phyloP scores from a whole-genome alignment of 1,140 invertebrate genomes.

The Adoxophyes honmai region DNA sequence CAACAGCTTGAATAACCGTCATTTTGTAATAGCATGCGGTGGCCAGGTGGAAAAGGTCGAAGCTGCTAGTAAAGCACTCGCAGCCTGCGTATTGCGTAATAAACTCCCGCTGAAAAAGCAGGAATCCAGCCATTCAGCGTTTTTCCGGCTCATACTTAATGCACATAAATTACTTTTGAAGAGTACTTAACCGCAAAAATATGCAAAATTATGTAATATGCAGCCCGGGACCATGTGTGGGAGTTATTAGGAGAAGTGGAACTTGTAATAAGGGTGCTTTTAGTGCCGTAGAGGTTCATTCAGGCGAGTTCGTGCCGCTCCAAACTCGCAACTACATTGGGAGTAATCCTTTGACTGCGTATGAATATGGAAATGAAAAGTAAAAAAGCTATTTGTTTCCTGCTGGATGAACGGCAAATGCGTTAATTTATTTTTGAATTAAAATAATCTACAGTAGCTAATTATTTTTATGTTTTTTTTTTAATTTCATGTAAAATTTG shows the following conservation, averaged over 20 bases:
- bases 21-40: too few relatives aligned
- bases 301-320: neutral
- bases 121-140: constrained; percentile 6
- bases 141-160: constrained; percentile 14
- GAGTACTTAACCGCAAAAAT: constrained; percentile 15
- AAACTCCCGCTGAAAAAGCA: neutral
- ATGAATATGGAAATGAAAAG: too few relatives aligned
- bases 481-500: too few relatives aligned
- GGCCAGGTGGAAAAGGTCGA: too few relatives aligned
- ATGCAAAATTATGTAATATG: constrained; percentile 15
- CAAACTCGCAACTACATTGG: neutral
- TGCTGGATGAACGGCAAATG: too few relatives aligned
- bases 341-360: neutral
- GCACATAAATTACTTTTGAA: constrained; percentile 14
- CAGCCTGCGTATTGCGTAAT: neutral
- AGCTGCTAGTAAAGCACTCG: too few relatives aligned
- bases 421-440: too few relatives aligned
- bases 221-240: constrained; percentile 8
- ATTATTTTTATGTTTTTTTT: too few relatives aligned
- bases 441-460: too few relatives aligned
- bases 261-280: constrained; percentile 14
- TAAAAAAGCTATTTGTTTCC: too few relatives aligned
- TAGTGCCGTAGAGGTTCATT: constrained; percentile 5
- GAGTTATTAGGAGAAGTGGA: constrained; percentile 14
- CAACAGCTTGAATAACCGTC: too few relatives aligned